phyloP scores from a whole-genome alignment of 2,113 vertebrate genomes.

The Gobiocypris rarus region DNA sequence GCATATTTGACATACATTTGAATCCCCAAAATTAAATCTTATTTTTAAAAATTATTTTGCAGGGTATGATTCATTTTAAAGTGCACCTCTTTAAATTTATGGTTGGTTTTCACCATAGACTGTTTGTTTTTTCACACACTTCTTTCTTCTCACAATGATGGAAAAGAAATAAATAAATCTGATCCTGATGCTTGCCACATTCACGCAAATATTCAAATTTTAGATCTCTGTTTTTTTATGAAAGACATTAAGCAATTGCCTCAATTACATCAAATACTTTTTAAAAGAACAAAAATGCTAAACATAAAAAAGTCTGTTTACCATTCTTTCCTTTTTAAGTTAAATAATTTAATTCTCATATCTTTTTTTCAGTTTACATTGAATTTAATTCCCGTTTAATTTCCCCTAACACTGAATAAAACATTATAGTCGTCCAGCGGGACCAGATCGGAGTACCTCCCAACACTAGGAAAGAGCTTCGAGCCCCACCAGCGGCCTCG shows the following conservation, averaged over 20 bases:
- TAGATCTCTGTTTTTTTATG: background rate
- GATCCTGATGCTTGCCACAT: too few species aligned
- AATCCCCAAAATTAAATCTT: background rate
- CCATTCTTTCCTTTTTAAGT: background rate
- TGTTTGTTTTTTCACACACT: too few species aligned
- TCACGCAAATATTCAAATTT: too few species aligned
- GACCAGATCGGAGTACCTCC: background rate
- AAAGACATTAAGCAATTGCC: too few species aligned
- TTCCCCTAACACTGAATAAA: too few species aligned
- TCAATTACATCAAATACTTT: too few species aligned
- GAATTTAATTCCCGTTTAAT: background rate
- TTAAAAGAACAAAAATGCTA: too few species aligned
- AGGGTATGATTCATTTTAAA: background rate
- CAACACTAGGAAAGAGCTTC: constrained; percentile 30
- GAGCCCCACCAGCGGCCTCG: constrained; percentile 69
- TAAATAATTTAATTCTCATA: background rate
- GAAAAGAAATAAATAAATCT: too few species aligned
- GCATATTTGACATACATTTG: background rate
- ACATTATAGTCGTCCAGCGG: constrained; percentile 17
- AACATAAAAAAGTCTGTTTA: too few species aligned
- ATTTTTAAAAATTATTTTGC: background rate
- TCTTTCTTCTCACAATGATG: too few species aligned
- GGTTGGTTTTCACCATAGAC: too few species aligned
- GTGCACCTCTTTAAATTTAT: too few species aligned
- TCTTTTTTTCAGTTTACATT: background rate